Evolutionary conservation across 2,888 invertebrate species (phyloP), one percentile per base, ranked within the genome.

Genomic region (Cyclophora albipunctata): DNA sequence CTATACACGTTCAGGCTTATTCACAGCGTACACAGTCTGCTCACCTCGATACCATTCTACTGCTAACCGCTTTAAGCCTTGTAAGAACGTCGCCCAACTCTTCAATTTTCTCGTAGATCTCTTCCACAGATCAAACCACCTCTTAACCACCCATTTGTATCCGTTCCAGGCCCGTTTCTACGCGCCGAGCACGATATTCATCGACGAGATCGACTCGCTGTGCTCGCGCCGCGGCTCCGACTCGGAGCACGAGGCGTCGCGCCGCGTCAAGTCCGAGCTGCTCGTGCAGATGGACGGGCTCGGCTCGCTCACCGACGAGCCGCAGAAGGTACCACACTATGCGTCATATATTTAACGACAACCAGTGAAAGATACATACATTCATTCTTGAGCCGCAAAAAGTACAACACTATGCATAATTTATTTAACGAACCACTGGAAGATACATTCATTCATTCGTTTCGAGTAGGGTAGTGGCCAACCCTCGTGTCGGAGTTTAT

Each of bases 241-340:
- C 77, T 95, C 96, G 7, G 99, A 99, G 81, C 99, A 99, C 79
- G 99, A 99, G 85, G 98, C 99, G 3, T 98, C 97, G 59, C 90
- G 98, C 41, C 91, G 99, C 62, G 98, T 99, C 49, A 99, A 99
- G 88, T 97, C 98, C 0, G 99, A 99, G 85, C 90, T 99, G 52
- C 91, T 99, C 33, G 97, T 98, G 63, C 99, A 99, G 89, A 99
- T 99, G 98, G 99, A 99, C 87, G 99, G 99, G 0, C 93, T 96
- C 46, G 95, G 95, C 50, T 93, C 93, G 2, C 91, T 91, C 59
- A 89, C 86, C 65, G 92, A 91, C 52, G 91, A 91, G 59, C 86
- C 91, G 1, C 86, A 90, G 40, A 91, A 91, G 84, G 85, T 85
- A 50, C 37, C 1, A 58, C 33, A 37, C 37, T 34, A 33, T 6